Evolutionary conservation across 2,888 invertebrate species (phyloP).

Genomic region (Blastobasis adustella): DNA sequence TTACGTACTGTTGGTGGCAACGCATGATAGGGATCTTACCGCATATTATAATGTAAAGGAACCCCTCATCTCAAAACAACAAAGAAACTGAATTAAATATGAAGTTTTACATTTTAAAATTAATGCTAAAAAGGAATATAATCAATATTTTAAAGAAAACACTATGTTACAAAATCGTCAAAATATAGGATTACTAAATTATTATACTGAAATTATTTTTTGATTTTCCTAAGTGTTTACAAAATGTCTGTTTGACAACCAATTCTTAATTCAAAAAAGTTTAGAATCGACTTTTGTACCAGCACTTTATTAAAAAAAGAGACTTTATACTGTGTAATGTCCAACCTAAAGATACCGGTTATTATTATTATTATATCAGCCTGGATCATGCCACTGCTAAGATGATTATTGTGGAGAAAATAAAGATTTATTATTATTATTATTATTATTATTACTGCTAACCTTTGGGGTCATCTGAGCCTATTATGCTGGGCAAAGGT

Average conservation of each 20-base stretch:
- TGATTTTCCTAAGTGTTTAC: conserved; percentile 19
- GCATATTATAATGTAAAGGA: conserved; percentile 30
- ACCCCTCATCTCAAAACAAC: conserved; percentile 39
- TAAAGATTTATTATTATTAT: too few species aligned
- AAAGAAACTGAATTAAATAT: conserved; percentile 9
- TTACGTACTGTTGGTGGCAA: too few species aligned
- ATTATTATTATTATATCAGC: too few species aligned
- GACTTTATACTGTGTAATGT: background rate
- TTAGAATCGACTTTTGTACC: conserved; percentile 1
- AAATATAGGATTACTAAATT: conserved; percentile 21
- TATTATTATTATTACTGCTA: too few species aligned
- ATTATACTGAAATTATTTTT: conserved; percentile 15
- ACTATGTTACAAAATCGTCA: conserved; percentile 24
- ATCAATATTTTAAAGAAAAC: conserved; percentile 7
- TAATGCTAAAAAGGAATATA: conserved; percentile 19
- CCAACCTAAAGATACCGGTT: too few species aligned
- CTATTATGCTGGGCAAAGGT: too few species aligned
- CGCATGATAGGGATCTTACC: background rate
- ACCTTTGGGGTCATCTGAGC: background rate
- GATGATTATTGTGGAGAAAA: too few species aligned
- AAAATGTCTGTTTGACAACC: conserved; percentile 27
- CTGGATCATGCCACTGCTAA: too few species aligned
- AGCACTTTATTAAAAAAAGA: background rate
- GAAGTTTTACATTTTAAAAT: conserved; percentile 41
- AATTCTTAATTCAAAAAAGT: conserved; percentile 26